Evolutionary conservation across 1,140 invertebrate species (phyloP).

Genomic region (Armadillidium nasatum): DNA sequence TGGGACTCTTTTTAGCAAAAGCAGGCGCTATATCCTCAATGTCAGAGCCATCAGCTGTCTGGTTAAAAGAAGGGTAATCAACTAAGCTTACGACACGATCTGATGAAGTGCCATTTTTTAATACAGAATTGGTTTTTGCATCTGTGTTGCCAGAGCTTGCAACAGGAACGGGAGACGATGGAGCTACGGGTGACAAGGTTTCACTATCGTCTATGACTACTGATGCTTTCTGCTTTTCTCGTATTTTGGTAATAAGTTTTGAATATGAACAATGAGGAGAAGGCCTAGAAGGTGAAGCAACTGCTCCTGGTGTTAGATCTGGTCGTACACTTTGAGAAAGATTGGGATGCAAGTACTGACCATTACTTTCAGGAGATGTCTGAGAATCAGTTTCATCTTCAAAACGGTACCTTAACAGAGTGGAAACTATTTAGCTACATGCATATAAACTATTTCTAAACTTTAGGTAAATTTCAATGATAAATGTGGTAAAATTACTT

Average conservation of each 20-base stretch:
- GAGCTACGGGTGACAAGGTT: constrained; percentile 2
- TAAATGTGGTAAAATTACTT: no score
- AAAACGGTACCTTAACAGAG: constrained; percentile 40
- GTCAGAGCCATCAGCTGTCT: constrained; percentile 34
- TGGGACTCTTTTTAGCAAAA: constrained; percentile 13
- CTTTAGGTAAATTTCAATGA: no score
- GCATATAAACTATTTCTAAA: no score
- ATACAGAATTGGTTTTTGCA: constrained; percentile 38
- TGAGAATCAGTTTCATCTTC: constrained; percentile 46
- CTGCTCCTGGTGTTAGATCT: constrained; percentile 39
- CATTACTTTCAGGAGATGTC: constrained; percentile 54
- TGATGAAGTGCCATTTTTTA: neutral
- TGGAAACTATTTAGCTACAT: neutral
- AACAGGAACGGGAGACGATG: constrained; percentile 12
- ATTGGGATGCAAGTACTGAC: constrained; percentile 75
- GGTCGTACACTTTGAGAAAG: constrained; percentile 50
- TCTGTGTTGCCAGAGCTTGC: constrained; percentile 12
- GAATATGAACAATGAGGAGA: constrained; percentile 78
- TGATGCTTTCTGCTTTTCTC: constrained; percentile 56
- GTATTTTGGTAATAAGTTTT: constrained; percentile 74
- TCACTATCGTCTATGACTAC: constrained; percentile 23
- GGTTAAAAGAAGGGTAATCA: constrained; percentile 44
- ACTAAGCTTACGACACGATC: constrained; percentile 31
- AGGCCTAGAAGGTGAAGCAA: constrained; percentile 59
- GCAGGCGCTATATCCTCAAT: constrained; percentile 27